These are phyloP conservation scores for Theonella swinhoei DNA, from an alignment of 37 sponge, comb jelly and placozoan species.

Conservation along the genomic window DNA sequence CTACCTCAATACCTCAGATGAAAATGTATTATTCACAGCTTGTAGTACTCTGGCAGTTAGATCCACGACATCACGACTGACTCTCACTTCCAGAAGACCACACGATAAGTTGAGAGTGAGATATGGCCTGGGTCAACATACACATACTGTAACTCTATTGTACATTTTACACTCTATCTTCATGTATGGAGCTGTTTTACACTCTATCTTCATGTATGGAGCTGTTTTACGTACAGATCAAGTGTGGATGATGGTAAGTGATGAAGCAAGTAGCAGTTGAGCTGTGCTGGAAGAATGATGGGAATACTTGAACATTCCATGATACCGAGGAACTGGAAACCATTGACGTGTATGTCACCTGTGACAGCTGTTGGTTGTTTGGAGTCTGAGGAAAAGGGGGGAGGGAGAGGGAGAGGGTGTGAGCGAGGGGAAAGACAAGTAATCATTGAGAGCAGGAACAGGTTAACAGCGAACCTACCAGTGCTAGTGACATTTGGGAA, in stretches of 20 bases:
- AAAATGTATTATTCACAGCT: not conserved
- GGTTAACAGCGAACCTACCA: not conserved
- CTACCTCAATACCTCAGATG: no score
- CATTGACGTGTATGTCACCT: constrained; percentile 14
- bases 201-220: constrained; percentile 2
- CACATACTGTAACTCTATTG: no score
- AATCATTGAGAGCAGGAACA: not conserved
- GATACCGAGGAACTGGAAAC: constrained; percentile 28
- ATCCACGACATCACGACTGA: not conserved
- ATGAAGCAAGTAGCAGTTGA: not conserved
- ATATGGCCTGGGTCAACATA: constrained; percentile 2
- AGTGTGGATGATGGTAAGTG: constrained; percentile 30
- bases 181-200: constrained; percentile 11
- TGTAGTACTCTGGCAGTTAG: not conserved
- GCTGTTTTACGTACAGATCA: constrained; percentile 47
- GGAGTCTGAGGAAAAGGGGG: not conserved
- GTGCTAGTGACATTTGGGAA: not conserved
- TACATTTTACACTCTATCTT: not conserved
- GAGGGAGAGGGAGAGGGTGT: no score
- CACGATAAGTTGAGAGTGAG: not conserved
- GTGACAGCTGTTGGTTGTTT: not conserved
- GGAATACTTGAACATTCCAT: not conserved
- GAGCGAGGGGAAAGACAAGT: not conserved
- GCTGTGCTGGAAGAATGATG: constrained; percentile 44
- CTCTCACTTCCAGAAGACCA: not conserved